These are phyloP conservation scores for Rhinoptilus africanus DNA, from an alignment of 2,113 vertebrate species.

Conservation along the genomic window DNA sequence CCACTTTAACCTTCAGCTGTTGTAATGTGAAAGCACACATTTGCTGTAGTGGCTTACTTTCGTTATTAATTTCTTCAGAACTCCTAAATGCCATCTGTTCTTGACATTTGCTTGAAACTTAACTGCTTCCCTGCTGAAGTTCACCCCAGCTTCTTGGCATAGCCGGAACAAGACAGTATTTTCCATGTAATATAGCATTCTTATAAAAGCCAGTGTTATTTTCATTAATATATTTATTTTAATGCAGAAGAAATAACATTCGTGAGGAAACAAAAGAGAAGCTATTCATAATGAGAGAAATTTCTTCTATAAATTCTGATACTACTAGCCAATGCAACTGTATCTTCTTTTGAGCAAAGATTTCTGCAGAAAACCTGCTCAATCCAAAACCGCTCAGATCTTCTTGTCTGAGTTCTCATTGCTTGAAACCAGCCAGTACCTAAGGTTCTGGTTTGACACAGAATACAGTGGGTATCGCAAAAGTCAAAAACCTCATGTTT, in stretches of 20 bases:
- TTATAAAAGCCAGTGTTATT: not conserved
- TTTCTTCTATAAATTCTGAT: not conserved
- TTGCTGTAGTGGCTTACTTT: not conserved
- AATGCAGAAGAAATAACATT: not conserved
- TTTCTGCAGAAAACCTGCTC: not conserved
- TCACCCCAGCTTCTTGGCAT: not conserved
- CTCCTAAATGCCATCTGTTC: not conserved
- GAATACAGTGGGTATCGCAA: not conserved
- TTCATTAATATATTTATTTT: not conserved
- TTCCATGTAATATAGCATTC: not conserved
- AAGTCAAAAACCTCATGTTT: not conserved
- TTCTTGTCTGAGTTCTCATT: not conserved
- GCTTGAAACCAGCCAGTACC: not conserved
- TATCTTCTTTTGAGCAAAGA: not conserved
- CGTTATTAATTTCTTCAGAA: slow-evolving; percentile 8
- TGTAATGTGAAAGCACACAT: not conserved
- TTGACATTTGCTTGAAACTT: slow-evolving; percentile 2
- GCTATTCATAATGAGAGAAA: not conserved
- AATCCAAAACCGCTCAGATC: not conserved
- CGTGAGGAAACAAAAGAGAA: not conserved
- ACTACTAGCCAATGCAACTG: not conserved
- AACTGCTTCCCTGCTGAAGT: not conserved
- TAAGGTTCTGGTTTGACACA: not conserved
- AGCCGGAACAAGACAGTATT: not conserved
- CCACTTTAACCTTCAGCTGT: not conserved